Evolutionary conservation across 2,888 invertebrate species (phyloP), one percentile per base, ranked within the genome.

Genomic region (Oscheius onirici): DNA sequence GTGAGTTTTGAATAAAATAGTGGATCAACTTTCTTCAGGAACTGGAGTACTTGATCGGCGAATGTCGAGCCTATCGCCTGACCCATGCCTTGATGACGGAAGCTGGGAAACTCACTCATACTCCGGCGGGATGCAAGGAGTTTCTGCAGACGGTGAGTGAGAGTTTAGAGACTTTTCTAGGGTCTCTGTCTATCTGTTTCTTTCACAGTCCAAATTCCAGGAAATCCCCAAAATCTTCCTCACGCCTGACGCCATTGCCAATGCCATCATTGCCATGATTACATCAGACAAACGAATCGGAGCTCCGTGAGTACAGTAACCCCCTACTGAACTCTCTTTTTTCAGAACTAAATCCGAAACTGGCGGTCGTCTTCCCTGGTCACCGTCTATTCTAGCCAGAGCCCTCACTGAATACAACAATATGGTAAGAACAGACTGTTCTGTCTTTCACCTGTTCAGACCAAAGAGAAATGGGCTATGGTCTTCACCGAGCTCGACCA

Each of bases 401-500:
- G 57, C n/a, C 15, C 17, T 28, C 40, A 57, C 15, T 20, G 13
- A 34, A 11, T 55, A 26, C 24, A 26, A 17, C 17, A 26, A 55
- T 3, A 28, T 55, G 55, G 34, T 55, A 26, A n/a, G n/a, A n/a
- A n/a, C n/a, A n/a, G 11, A 6, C 52, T 3, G 6, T 55, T 15
- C 34, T 55, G 11, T 15, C n/a, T 55, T 26, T 55, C 55, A 3
- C 24, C 11, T 55, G 24, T 10, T 10, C 17, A 34, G 57, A 20
- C 24, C 40, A n/a, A 34, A 2, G 17, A 34, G 20, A 28, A 57
- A 13, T 57, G 57, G 57, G 11, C 17, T 40, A 2, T 34, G 17
- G 57, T 57, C 17, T 57, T 57, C 57, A 20, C 24, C 13, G 40
- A 57, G 57, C 13, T 57, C n/a, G 34, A 57, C 34, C 17, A 28